Percentiles rank a stretch among this genome's conserved stretches.
These are phyloP conservation scores for Trematomus bernacchii DNA, from an alignment of 2,797 vertebrate genomes.

Conservation along the genomic window DNA sequence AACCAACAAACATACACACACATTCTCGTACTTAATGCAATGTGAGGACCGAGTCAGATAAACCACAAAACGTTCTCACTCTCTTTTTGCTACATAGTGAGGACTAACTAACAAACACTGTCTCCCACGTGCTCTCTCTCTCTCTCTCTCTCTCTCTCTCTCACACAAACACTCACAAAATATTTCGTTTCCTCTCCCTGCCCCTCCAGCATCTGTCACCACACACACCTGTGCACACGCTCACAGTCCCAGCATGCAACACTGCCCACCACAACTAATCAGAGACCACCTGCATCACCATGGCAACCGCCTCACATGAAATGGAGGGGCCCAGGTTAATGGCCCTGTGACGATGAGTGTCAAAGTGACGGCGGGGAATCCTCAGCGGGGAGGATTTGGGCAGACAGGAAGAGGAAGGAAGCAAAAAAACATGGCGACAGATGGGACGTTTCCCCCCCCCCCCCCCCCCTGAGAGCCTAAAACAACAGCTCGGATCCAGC, in stretches of 20 bases:
- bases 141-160: too few relatives aligned
- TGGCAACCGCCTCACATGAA: constrained; percentile 33
- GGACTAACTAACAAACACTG: too few relatives aligned
- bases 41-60: too few relatives aligned
- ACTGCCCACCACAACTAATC: background rate
- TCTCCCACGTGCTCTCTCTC: too few relatives aligned
- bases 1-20: too few relatives aligned
- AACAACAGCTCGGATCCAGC: constrained; percentile 35
- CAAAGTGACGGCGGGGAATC: constrained; percentile 44
- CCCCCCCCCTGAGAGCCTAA: constrained; percentile 18
- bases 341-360: constrained; percentile 37
- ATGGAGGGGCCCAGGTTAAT: constrained; percentile 35
- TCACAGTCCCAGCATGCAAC: constrained; percentile 11
- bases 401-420: background rate
- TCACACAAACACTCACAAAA: background rate
- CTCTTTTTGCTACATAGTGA: too few relatives aligned
- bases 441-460: constrained; percentile 48
- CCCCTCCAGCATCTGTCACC: constrained; percentile 43
- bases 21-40: too few relatives aligned
- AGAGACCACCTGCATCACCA: constrained; percentile 26
- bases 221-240: constrained; percentile 57
- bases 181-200: background rate
- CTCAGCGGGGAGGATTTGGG: constrained; percentile 31
- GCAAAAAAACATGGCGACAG: constrained; percentile 37
- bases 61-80: too few relatives aligned